Percentiles rank a stretch among this genome's conserved stretches.
These are phyloP conservation scores for Phylloscopus collybita DNA, from an alignment of 2,797 vertebrate species.

Conservation along the genomic window DNA sequence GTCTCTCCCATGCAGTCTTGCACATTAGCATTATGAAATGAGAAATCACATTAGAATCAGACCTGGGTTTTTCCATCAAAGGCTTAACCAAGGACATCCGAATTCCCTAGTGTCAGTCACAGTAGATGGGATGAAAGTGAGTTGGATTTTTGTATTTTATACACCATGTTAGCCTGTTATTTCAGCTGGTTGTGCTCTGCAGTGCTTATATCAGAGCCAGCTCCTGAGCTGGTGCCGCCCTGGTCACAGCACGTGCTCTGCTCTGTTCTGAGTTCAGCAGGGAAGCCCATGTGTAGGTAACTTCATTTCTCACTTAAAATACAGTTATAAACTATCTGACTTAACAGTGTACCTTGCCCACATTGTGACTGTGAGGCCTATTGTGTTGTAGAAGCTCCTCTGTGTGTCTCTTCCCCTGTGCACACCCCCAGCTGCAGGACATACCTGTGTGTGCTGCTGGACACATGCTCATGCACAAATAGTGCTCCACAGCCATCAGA, in stretches of 20 bases:
- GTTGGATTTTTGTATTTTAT: background rate
- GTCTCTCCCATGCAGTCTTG: conserved; percentile 20
- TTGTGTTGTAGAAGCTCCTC: background rate
- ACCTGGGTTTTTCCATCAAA: background rate
- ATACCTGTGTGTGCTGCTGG: background rate
- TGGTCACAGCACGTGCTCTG: background rate
- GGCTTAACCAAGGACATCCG: background rate
- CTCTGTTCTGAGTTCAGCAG: background rate
- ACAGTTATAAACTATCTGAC: background rate
- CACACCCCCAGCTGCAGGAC: background rate
- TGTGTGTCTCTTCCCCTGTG: background rate
- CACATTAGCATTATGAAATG: background rate
- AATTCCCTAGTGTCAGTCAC: background rate
- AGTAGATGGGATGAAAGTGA: background rate
- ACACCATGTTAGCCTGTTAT: accelerated
- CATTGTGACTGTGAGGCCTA: background rate
- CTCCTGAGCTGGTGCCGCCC: background rate
- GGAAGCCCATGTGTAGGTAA: background rate
- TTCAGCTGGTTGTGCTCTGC: background rate
- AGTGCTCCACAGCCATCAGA: background rate
- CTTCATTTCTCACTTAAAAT: background rate
- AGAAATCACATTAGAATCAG: background rate
- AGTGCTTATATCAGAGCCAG: background rate
- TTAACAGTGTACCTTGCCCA: background rate
- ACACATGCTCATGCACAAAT: background rate